A percentile compares a stretch with the other conserved stretches of the same genome.
Evolutionary conservation across 2,888 invertebrate species (phyloP).

Genomic region (Phoronis australis): DNA sequence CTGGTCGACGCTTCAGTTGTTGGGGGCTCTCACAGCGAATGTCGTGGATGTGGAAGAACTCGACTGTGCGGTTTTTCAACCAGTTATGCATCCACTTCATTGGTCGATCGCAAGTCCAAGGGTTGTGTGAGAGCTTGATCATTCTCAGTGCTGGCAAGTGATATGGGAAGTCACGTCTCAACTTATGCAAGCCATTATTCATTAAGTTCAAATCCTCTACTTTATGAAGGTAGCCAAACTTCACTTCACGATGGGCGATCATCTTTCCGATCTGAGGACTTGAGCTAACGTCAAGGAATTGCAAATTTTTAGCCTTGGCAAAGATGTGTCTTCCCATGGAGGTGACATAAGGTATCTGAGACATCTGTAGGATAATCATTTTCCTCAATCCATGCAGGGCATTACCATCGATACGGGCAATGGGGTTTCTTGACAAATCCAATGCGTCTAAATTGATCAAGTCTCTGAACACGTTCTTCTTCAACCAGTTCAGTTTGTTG

Average conservation of each 20-base stretch:
- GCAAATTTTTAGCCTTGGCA: slow-evolving; percentile 21
- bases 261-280: slow-evolving; percentile 25
- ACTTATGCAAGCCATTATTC: slow-evolving; percentile 60
- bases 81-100: slow-evolving; percentile 56
- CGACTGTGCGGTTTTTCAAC: slow-evolving; percentile 58
- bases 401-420: slow-evolving; percentile 21
- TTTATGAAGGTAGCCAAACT: slow-evolving; percentile 1
- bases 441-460: slow-evolving; percentile 24
- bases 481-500: slow-evolving; percentile 22
- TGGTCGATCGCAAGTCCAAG: slow-evolving; percentile 62
- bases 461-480: slow-evolving; percentile 23
- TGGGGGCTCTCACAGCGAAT: slow-evolving; percentile 53
- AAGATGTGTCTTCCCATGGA: slow-evolving; percentile 9
- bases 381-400: slow-evolving; percentile 23
- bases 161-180: slow-evolving; percentile 66
- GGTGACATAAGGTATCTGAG: too few species aligned
- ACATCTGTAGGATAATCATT: slow-evolving; percentile 19
- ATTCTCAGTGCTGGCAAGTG: slow-evolving; percentile 66
- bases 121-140: slow-evolving; percentile 66
- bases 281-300: slow-evolving; percentile 26
- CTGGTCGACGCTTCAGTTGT: slow-evolving; percentile 29
- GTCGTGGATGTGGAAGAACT: slow-evolving; percentile 44
- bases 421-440: slow-evolving; percentile 30
- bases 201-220: slow-evolving; percentile 63
- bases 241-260: neutral